Evolutionary conservation across 2,113 vertebrate species (phyloP).

Genomic region (Gorsachius goisagi): DNA sequence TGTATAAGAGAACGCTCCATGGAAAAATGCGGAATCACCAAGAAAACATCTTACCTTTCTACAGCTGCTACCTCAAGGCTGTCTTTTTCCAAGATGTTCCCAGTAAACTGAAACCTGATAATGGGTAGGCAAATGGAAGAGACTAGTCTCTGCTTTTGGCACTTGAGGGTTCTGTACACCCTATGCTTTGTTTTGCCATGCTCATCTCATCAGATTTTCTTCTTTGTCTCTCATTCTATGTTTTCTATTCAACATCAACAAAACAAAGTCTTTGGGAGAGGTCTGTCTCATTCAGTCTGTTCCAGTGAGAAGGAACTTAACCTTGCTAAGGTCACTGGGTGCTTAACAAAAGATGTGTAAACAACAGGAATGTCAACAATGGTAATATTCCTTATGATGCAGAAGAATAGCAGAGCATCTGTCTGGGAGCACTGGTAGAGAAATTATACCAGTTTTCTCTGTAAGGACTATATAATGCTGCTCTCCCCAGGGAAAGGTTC

Average conservation of each 20-base stretch:
- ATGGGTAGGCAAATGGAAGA: not conserved
- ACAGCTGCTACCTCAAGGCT: not conserved
- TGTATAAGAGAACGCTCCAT: not conserved
- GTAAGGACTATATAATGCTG: not conserved
- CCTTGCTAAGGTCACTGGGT: not conserved
- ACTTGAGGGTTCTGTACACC: not conserved
- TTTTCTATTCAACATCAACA: not conserved
- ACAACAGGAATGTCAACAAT: not conserved
- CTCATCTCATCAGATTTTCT: not conserved
- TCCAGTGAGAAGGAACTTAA: not conserved
- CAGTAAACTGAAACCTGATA: not conserved
- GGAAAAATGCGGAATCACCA: not conserved
- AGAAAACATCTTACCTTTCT: not conserved
- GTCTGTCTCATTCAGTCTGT: not conserved
- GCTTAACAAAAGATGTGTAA: not conserved
- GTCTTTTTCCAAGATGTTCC: not conserved
- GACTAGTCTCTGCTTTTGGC: not conserved
- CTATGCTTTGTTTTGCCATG: not conserved
- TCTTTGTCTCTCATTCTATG: not conserved
- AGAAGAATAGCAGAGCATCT: not conserved
- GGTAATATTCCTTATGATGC: not conserved
- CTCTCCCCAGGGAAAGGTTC: not conserved
- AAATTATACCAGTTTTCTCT: not conserved
- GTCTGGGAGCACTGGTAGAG: not conserved
- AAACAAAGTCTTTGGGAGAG: not conserved